Evolutionary conservation across 2,888 invertebrate genomes (phyloP), one percentile per base, ranked within the genome.

Genomic region (Unio pictorum): DNA sequence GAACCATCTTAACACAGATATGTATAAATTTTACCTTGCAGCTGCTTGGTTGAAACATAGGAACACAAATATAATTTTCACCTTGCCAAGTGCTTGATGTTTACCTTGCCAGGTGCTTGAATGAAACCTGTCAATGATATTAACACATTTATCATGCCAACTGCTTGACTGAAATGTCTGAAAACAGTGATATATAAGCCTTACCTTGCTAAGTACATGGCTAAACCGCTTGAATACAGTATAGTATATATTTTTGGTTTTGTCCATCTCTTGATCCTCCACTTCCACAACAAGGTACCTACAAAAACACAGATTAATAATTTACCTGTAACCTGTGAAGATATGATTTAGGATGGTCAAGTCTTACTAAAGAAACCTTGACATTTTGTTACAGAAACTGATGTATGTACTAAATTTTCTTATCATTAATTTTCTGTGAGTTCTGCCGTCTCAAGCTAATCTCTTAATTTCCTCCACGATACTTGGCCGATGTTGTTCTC

Each of bases 181-280:
- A 64, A 64, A 18, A 64, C 8, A 30, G 23, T 60, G 30, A 17
- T 60, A 20, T n/a, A 60, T 34, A 30, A 57, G 23, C n/a, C 72
- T 74, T 75, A 91, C 91, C 72, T 85, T 86, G n/a, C 84, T 80
- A 28, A 91, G 84, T 18, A 92, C 95, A 93, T 91, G 94, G 45
- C 94, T 93, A 91, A 98, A 97, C 85, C 95, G 94, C 88, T 94
- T 93, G 93, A 97, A 94, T 34, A 98, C 97, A 73, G 94, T 94
- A 65, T 94, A 92, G 89, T 98, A 98, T 96, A 98, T 97, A 83
- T 94, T 93, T 62, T 94, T 91, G 0, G 94, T 93, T 89, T 95
- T 95, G 64, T 83, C 77, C n/a, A 81, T 71, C 23, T 86, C 86
- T 66, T 94, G 94, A 90, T 96, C 96, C 90, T 97, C 97, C 89